phyloP scores from a whole-genome alignment of 2,888 invertebrate genomes.

The Neoascia interrupta region DNA sequence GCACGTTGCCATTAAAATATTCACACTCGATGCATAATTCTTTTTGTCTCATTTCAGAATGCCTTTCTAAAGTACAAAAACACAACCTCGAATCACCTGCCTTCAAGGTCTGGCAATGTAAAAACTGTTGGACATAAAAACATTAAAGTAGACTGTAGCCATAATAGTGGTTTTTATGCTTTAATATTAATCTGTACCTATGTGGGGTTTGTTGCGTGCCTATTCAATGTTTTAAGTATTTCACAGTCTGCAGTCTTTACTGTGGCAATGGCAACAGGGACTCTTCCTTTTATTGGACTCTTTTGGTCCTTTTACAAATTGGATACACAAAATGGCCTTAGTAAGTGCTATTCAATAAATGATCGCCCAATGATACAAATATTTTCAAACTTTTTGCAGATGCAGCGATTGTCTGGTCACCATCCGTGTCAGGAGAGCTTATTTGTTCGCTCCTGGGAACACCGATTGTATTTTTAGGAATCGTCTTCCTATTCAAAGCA shows the following conservation, averaged over 20 bases:
- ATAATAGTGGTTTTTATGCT: constrained; percentile 76
- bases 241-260: constrained; percentile 83
- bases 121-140: constrained; percentile 67
- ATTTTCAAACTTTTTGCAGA: constrained; percentile 71
- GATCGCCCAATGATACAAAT: not conserved
- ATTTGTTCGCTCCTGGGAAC: constrained; percentile 83
- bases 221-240: constrained; percentile 81
- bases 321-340: constrained; percentile 78
- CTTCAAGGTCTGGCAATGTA: constrained; percentile 68
- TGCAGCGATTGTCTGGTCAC: constrained; percentile 81
- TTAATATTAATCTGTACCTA: constrained; percentile 81
- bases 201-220: constrained; percentile 80
- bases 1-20: too few species aligned
- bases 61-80: constrained; percentile 70
- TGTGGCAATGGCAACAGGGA: constrained; percentile 81
- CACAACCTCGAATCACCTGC: constrained; percentile 68
- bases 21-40: too few species aligned
- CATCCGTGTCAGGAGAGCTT: constrained; percentile 83
- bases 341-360: constrained; percentile 70
- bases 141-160: constrained; percentile 67
- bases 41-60: constrained; percentile 52
- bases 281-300: constrained; percentile 81
- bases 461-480: constrained; percentile 82
- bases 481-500: constrained; percentile 81
- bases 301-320: constrained; percentile 83